A percentile compares a stretch with the other conserved stretches of the same genome.
Conservation (phyloP, 2,797 vertebrate species). For the Psittacula echo region DNA sequence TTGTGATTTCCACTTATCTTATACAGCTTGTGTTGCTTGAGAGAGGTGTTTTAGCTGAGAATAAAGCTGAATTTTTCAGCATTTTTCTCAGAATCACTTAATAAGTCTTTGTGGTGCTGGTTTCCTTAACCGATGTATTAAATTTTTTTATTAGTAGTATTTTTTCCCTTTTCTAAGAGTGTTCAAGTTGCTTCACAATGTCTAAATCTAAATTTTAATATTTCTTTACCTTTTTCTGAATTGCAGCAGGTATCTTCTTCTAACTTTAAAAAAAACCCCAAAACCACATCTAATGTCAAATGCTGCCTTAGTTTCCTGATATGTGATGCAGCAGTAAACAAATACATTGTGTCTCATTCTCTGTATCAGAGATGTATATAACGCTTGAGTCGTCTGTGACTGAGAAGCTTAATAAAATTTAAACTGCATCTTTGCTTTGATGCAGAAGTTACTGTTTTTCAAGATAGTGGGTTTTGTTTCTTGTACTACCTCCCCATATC, state of each 20-base stretch:
- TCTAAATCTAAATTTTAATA: not conserved
- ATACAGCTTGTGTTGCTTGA: not conserved
- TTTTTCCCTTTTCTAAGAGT: not conserved
- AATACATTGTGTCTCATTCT: constrained; percentile 13
- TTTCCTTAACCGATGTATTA: not conserved
- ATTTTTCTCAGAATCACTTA: not conserved
- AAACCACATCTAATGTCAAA: not conserved
- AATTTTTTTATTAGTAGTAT: not conserved
- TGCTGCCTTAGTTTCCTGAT: not conserved
- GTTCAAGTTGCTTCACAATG: not conserved
- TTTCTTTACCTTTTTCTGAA: not conserved
- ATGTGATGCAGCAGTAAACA: not conserved
- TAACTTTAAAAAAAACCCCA: not conserved
- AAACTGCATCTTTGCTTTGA: constrained; percentile 34
- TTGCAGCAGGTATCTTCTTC: not conserved
- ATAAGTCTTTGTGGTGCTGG: not conserved
- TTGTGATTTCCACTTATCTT: not conserved
- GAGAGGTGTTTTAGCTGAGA: not conserved
- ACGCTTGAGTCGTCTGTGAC: not conserved
- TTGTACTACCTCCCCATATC: not conserved
- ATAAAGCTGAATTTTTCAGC: not conserved
- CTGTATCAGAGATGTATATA: not conserved
- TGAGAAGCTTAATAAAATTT: constrained; percentile 33
- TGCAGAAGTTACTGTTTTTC: constrained; percentile 10
- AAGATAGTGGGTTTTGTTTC: not conserved